A percentile compares a stretch with the other conserved stretches of the same genome.
Conservation (phyloP, 2,888 invertebrate species). For the Bimastos eiseni region DNA sequence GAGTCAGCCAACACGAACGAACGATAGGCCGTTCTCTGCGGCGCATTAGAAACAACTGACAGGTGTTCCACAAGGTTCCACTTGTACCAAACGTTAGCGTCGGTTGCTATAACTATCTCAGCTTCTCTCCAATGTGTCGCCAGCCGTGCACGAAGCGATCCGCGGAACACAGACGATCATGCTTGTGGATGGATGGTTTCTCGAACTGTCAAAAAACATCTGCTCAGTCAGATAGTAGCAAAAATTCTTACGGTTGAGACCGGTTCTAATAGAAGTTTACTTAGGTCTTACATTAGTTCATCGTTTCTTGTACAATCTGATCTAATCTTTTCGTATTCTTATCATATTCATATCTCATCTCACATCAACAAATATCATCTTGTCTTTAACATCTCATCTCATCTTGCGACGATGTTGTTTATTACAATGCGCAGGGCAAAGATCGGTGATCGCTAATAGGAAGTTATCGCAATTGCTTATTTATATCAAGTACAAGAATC, state of each 20-base stretch:
- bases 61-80: background rate
- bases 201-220: too few relatives aligned
- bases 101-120: background rate
- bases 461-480: too few relatives aligned
- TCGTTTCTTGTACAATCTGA: background rate
- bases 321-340: too few relatives aligned
- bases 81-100: background rate
- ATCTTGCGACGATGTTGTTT: background rate
- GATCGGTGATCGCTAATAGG: too few relatives aligned
- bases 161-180: too few relatives aligned
- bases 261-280: too few relatives aligned
- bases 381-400: too few relatives aligned
- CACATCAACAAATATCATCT: background rate
- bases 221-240: background rate
- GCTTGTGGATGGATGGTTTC: too few relatives aligned
- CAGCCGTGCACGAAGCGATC: background rate
- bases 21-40: background rate
- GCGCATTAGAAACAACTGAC: background rate
- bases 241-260: background rate
- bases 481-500: too few relatives aligned
- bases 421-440: too few relatives aligned
- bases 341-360: background rate
- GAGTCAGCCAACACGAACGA: background rate
- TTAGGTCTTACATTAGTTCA: too few relatives aligned
- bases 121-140: background rate